A percentile compares a stretch with the other conserved stretches of the same genome.
These are phyloP conservation scores for Hypotaenidia philippensis DNA, from an alignment of 2,797 vertebrate species.

Conservation along the genomic window DNA sequence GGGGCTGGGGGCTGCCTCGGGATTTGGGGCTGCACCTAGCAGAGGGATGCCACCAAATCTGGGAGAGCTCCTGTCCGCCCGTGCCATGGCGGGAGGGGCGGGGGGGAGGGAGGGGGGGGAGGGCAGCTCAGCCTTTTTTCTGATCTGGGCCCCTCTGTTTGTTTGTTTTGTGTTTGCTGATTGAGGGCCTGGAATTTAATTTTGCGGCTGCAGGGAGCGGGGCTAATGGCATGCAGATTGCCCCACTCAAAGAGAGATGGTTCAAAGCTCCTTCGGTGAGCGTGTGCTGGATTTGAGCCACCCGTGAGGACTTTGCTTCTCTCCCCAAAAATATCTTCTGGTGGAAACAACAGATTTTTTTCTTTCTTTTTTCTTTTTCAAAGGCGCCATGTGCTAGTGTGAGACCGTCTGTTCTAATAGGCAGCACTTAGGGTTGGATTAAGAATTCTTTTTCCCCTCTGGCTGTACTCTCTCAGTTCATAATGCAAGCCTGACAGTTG, in stretches of 20 bases:
- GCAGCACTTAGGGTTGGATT: background rate
- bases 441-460: background rate
- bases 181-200: conserved; percentile 34
- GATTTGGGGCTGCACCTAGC: background rate
- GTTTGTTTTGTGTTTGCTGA: conserved; percentile 45
- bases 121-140: background rate
- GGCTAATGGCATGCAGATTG: conserved; percentile 6
- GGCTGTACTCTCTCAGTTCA: background rate
- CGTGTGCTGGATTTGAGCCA: background rate
- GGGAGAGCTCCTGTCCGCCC: background rate
- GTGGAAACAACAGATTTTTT: accelerated
- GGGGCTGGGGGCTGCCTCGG: background rate
- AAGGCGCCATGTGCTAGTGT: background rate
- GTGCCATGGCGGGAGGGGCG: background rate
- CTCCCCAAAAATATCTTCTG: background rate
- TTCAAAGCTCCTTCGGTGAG: background rate
- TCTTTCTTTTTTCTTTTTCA: background rate
- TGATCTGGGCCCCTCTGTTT: background rate
- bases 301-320: background rate
- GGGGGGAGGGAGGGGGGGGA: too few species aligned
- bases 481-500: background rate
- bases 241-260: background rate
- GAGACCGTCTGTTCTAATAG: background rate
- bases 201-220: accelerated
- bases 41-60: background rate